Percentiles rank a stretch among this genome's conserved stretches.
Conservation (phyloP, 2,888 invertebrate species). For the Aporophyla lueneburgensis region DNA sequence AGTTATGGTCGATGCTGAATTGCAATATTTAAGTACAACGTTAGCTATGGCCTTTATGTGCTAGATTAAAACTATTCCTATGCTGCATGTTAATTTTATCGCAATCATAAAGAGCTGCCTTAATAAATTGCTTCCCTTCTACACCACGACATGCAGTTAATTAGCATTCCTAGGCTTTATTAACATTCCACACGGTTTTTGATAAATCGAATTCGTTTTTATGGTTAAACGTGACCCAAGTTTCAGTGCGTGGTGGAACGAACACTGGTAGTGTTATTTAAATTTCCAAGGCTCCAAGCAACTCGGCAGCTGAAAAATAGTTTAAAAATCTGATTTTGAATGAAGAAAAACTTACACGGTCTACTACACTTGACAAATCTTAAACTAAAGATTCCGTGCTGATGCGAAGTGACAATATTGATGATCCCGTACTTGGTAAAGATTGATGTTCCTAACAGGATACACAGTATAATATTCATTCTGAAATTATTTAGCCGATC, state of each 20-base stretch:
- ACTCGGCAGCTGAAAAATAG: slow-evolving; percentile 19
- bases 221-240: slow-evolving; percentile 37
- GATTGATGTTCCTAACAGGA: background rate
- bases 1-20: slow-evolving; percentile 15
- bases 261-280: slow-evolving; percentile 38
- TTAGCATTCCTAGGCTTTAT: slow-evolving; percentile 33
- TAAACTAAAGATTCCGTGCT: background rate
- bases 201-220: slow-evolving; percentile 49
- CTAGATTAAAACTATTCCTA: slow-evolving; percentile 10
- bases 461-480: slow-evolving; percentile 1
- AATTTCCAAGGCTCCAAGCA: slow-evolving; percentile 40
- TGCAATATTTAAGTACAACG: background rate
- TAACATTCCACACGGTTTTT: slow-evolving; percentile 40
- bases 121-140: slow-evolving; percentile 24
- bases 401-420: background rate
- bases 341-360: background rate
- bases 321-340: slow-evolving; percentile 15
- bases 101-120: slow-evolving; percentile 10
- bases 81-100: slow-evolving; percentile 11
- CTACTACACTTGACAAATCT: background rate
- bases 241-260: slow-evolving; percentile 35
- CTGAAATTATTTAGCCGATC: background rate
- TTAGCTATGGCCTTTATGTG: slow-evolving; percentile 2
- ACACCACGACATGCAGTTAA: slow-evolving; percentile 35
- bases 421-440: background rate